Base-by-base conservation (phyloP, 2,888 invertebrate genomes). In the Acanthopleura granulata region DNA sequence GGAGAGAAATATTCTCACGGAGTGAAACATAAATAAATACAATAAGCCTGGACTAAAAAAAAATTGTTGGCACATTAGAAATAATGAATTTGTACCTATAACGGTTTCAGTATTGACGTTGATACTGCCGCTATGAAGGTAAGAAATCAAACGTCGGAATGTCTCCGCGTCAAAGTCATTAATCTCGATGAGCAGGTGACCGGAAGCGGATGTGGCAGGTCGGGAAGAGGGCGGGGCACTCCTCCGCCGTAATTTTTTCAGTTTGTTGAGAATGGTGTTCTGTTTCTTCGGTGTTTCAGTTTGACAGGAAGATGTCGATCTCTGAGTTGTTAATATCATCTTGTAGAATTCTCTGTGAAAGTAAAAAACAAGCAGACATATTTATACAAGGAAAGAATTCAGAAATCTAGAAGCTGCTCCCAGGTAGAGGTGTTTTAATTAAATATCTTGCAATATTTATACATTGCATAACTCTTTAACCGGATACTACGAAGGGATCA, bases 71-170 rank as follows among this genome's bases (percentile, higher is more conserved):
- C 3, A 12, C 22, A 57, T 12, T 57, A 57, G 51, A 57, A 57
- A 57, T n/a, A 57, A 18, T 22, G 57, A 57, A 57, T 66, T 1
- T 49, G 4, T 71, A 71, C 71, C 71, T 16, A 71, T 25, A 22
- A 71, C 71, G 3, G 71, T 49, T 3, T 71, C 71, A 14, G 49
- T n/a, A 40, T 27, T 49, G 6, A 71, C 71, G 22, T n/a, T 49
- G 14, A 71, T 49, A 25, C 27, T 71, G n/a, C 71, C 71, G 71
- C 71, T 49, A 40, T 71, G 71, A 3, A 71, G 71, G 25, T 71
- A 71, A 1, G 27, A n/a, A 25, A 71, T n/a, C 14, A 71, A 15
- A 40, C 50, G 40, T 16, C 49, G 71, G 71, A 71, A 71, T 11
- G 71, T 71, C n/a, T 71, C 71, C 15, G 49, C 40, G 30, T 71